These are phyloP conservation scores for Fabriciana adippe DNA, from an alignment of 2,888 invertebrate species.

Conservation along the genomic window DNA sequence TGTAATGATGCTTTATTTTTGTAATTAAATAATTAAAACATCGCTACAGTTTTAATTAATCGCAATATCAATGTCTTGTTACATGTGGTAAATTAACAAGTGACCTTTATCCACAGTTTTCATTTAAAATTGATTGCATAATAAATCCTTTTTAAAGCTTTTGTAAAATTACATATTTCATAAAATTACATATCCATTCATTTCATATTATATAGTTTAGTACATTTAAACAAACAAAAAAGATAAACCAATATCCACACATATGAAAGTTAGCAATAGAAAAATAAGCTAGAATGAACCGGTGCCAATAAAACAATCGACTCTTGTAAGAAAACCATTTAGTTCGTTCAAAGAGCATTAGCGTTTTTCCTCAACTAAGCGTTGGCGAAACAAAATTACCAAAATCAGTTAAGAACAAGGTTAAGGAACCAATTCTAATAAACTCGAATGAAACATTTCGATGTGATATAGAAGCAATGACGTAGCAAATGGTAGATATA, in stretches of 20 bases:
- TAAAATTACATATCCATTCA: background rate
- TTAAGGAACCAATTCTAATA: constrained; percentile 34
- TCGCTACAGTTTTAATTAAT: too few species aligned
- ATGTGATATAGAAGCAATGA: constrained; percentile 56
- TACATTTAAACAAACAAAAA: background rate
- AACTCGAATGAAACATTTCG: constrained; percentile 35
- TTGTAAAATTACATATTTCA: too few species aligned
- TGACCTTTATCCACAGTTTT: too few species aligned
- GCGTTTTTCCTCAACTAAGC: constrained; percentile 44
- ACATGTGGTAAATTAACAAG: too few species aligned
- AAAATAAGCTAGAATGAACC: constrained; percentile 31
- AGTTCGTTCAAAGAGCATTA: constrained; percentile 45
- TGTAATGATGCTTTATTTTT: too few species aligned
- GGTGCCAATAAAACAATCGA: constrained; percentile 42
- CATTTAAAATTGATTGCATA: too few species aligned
- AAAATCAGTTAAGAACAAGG: constrained; percentile 40
- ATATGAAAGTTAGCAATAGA: constrained; percentile 11
- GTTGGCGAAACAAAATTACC: constrained; percentile 44
- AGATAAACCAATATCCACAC: background rate
- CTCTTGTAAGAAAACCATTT: constrained; percentile 40
- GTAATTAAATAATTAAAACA: too few species aligned
- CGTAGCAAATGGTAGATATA: constrained; percentile 68
- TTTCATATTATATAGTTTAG: background rate
- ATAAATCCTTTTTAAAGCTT: too few species aligned
- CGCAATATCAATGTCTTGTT: too few species aligned